Evolutionary conservation across 2,113 vertebrate species (phyloP).

Genomic region (Paracanthobrama guichenoti): DNA sequence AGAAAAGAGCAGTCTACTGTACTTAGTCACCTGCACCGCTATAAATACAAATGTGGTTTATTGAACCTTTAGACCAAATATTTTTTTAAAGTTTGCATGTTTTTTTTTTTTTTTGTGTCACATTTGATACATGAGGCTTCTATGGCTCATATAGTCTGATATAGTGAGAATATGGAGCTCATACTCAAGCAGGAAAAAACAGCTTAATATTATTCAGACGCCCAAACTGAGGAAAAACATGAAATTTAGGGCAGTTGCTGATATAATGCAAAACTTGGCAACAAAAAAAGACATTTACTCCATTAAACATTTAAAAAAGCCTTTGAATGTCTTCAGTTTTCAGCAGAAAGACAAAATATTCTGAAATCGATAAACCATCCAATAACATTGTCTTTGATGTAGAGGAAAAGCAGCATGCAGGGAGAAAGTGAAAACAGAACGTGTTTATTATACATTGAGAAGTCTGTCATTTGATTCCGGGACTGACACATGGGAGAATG

Average conservation of each 20-base stretch:
- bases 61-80: too few species aligned
- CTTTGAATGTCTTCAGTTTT: neutral
- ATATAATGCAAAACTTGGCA: too few species aligned
- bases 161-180: too few species aligned
- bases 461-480: neutral
- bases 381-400: neutral
- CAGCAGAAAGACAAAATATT: neutral
- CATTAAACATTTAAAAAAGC: neutral
- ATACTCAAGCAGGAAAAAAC: too few species aligned
- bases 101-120: too few species aligned
- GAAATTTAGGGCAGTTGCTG: too few species aligned
- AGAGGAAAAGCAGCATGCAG: neutral
- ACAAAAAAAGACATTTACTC: neutral
- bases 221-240: too few species aligned
- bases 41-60: neutral
- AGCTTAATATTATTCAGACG: too few species aligned
- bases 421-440: neutral
- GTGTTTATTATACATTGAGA: neutral
- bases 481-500: neutral
- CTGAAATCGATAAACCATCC: neutral
- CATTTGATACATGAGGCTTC: too few species aligned
- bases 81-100: too few species aligned
- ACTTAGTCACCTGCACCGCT: too few species aligned
- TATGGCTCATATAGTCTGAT: too few species aligned
- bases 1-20: slow-evolving; percentile 4